Evolutionary conservation across 2,888 invertebrate genomes (phyloP).

Genomic region (Pedicia rivosa): DNA sequence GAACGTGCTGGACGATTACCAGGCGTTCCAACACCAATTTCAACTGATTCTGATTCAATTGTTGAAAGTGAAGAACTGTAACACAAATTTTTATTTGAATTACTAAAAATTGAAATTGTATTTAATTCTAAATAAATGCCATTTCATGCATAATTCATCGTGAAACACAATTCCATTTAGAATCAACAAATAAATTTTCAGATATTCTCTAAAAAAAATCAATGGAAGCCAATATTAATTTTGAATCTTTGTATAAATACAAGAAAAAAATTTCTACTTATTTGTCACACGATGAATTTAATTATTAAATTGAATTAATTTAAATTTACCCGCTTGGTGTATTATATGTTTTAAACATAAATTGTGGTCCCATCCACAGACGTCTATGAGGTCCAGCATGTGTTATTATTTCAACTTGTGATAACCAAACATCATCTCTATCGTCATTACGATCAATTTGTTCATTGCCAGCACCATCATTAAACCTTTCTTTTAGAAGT

Average conservation of each 20-base stretch:
- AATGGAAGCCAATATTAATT: too few relatives aligned
- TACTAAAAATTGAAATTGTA: too few relatives aligned
- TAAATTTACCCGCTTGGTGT: conserved; percentile 48
- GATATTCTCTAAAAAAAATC: not conserved
- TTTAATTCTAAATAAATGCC: too few relatives aligned
- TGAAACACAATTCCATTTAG: too few relatives aligned
- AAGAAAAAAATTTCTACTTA: not conserved
- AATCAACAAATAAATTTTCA: not conserved
- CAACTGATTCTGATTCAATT: conserved; percentile 60
- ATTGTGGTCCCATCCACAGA: conserved; percentile 99
- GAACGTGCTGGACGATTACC: conserved; percentile 50
- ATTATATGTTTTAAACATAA: conserved; percentile 88
- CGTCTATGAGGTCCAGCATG: conserved; percentile 90
- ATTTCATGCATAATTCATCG: too few relatives aligned
- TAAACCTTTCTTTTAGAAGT: conserved; percentile 34
- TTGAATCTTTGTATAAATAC: not conserved
- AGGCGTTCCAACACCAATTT: conserved; percentile 48
- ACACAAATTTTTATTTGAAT: conserved; percentile 10
- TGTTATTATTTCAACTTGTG: conserved; percentile 94
- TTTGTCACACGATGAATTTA: not conserved
- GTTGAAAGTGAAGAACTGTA: conserved; percentile 50
- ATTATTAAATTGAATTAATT: not conserved
- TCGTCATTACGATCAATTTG: conserved; percentile 34
- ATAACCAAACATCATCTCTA: conserved; percentile 77
- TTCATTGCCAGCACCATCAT: conserved; percentile 12